Evolutionary conservation across 1,140 invertebrate species (phyloP).

Genomic region (Hycleus phaleratus): DNA sequence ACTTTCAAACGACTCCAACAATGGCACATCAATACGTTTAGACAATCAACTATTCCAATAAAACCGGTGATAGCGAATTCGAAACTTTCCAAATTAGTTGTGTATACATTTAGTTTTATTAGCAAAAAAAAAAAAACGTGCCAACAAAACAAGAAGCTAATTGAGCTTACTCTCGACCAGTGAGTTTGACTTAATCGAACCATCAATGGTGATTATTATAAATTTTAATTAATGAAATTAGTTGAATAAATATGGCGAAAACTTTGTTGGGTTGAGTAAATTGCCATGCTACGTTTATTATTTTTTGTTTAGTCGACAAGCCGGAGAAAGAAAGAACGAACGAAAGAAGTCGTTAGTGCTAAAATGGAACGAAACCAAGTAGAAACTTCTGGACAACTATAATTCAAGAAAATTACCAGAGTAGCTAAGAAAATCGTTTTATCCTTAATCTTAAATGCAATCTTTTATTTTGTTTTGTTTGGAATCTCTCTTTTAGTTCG

Average conservation of each 20-base stretch:
- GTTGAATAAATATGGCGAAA: neutral
- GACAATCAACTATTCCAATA: no score
- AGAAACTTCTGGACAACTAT: slow-evolving; percentile 26
- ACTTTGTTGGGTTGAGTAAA: neutral
- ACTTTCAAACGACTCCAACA: no score
- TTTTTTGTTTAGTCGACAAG: neutral
- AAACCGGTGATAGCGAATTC: no score
- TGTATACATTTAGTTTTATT: no score
- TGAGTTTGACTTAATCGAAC: no score
- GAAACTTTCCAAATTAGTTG: no score
- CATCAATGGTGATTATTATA: no score
- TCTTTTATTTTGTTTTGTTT: slow-evolving; percentile 32
- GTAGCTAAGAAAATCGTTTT: slow-evolving; percentile 21
- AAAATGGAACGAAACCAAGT: slow-evolving; percentile 18
- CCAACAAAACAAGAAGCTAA: no score
- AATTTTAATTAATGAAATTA: neutral
- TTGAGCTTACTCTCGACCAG: no score
- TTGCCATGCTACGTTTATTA: neutral
- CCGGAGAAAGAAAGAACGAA: neutral
- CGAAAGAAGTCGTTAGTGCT: neutral
- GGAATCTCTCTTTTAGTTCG: neutral
- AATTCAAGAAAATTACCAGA: slow-evolving; percentile 30
- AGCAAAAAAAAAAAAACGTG: no score
- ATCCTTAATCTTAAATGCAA: slow-evolving; percentile 31
- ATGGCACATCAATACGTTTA: no score